Percentiles rank a stretch among this genome's conserved stretches.
Conservation (phyloP, 2,113 vertebrate species). For the Rhynchomys soricoides region DNA sequence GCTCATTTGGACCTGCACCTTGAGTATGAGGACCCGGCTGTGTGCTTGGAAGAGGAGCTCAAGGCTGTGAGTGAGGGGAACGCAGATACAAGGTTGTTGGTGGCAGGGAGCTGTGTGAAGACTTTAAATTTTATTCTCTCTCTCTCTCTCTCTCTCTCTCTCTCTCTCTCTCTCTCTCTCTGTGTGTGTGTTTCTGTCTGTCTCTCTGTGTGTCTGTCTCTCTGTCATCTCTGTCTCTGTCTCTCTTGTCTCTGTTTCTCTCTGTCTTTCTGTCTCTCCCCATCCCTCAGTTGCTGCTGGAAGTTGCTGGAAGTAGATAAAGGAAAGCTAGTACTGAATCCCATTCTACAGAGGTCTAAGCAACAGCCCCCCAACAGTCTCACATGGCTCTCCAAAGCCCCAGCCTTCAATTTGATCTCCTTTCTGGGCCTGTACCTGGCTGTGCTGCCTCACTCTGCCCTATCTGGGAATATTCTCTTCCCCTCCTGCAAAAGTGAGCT, state of each 20-base stretch:
- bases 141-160: background rate
- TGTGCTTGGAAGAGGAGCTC: slow-evolving; percentile 45
- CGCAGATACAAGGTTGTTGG: background rate
- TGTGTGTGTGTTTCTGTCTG: too few species aligned
- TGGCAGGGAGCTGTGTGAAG: background rate
- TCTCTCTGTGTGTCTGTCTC: too few species aligned
- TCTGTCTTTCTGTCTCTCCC: background rate
- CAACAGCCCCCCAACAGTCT: background rate
- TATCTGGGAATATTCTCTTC: background rate
- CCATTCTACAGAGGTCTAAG: background rate
- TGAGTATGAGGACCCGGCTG: background rate
- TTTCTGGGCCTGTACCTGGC: slow-evolving; percentile 33
- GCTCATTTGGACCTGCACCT: background rate
- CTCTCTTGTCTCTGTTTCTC: background rate
- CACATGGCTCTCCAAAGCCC: background rate
- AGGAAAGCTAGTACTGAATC: slow-evolving; percentile 29
- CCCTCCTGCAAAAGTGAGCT: slow-evolving; percentile 1
- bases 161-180: background rate
- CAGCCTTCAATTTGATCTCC: background rate
- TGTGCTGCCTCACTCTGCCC: background rate
- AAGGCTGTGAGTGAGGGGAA: background rate
- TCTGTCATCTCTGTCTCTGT: background rate
- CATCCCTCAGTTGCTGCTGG: background rate
- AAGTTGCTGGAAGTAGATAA: slow-evolving; percentile 29
- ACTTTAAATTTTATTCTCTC: background rate